These are phyloP conservation scores for Synanthedon vespiformis DNA, from an alignment of 2,888 invertebrate genomes.

Conservation along the genomic window DNA sequence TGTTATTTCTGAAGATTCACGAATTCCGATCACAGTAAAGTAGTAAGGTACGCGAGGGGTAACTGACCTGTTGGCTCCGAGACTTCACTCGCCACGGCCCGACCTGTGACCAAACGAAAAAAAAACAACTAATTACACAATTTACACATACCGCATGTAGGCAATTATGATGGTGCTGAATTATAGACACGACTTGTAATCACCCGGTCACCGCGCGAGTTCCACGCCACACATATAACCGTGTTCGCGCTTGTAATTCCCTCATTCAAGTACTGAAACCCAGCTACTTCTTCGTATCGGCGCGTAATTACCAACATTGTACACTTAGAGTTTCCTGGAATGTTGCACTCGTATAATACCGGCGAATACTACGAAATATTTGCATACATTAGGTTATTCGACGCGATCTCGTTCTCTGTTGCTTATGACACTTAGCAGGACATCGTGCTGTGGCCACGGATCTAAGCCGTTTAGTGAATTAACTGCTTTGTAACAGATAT, in stretches of 20 bases:
- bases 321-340: slow-evolving; percentile 6
- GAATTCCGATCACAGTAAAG: slow-evolving; percentile 53
- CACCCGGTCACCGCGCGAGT: slow-evolving; percentile 19
- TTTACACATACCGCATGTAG: slow-evolving; percentile 36
- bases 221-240: slow-evolving; percentile 7
- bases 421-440: no score
- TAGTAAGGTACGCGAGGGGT: slow-evolving; percentile 44
- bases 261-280: slow-evolving; percentile 15
- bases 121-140: slow-evolving; percentile 43
- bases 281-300: slow-evolving; percentile 26
- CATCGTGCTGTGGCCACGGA: no score
- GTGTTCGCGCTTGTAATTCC: slow-evolving; percentile 25
- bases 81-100: slow-evolving; percentile 44
- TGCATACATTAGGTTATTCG: neutral
- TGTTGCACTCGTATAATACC: slow-evolving; percentile 25
- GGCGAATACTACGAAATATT: slow-evolving; percentile 4
- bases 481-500: no score
- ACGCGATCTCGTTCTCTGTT: neutral
- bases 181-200: slow-evolving; percentile 40
- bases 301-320: slow-evolving; percentile 24
- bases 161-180: slow-evolving; percentile 41
- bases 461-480: no score
- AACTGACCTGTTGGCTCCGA: slow-evolving; percentile 55
- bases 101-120: slow-evolving; percentile 53
- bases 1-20: slow-evolving; percentile 64